Evolutionary conservation across 1,140 invertebrate genomes (phyloP).

Genomic region (Dreissena polymorpha): DNA sequence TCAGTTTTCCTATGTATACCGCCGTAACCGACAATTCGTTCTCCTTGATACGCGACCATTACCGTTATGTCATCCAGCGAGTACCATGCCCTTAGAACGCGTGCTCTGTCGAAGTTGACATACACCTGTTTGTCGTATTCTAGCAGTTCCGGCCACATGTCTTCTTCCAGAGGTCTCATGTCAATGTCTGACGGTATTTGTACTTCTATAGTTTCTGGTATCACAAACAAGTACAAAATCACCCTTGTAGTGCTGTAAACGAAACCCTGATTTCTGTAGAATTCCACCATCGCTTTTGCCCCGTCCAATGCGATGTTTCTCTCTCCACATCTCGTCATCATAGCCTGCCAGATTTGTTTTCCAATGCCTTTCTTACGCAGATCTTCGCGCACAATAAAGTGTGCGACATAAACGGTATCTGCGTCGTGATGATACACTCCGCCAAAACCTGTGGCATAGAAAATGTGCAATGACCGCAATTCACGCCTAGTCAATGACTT

Average conservation of each 20-base stretch:
- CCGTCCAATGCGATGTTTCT: slow-evolving; percentile 14
- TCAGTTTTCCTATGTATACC: slow-evolving; percentile 1
- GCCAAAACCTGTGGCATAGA: slow-evolving; percentile 4
- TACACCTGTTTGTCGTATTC: slow-evolving; percentile 25
- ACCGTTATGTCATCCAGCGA: neutral
- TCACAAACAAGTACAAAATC: neutral
- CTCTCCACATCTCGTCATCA: neutral
- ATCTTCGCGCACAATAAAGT: slow-evolving; percentile 22
- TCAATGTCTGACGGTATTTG: neutral
- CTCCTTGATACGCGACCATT: neutral
- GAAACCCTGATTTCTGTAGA: slow-evolving; percentile 17
- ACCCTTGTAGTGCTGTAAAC: neutral
- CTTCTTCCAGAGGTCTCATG: neutral
- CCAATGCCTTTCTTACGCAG: slow-evolving; percentile 9
- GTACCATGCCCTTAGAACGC: neutral
- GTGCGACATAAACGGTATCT: neutral
- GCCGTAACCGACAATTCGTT: slow-evolving; percentile 4
- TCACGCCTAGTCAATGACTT: neutral
- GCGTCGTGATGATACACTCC: neutral
- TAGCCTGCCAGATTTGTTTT: neutral
- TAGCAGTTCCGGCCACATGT: slow-evolving; percentile 3
- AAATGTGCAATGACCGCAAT: neutral
- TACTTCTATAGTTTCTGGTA: neutral
- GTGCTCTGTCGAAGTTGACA: neutral
- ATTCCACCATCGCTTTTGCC: neutral